Base-by-base conservation (phyloP, 2,888 invertebrate genomes). In the Noctua janthina region DNA sequence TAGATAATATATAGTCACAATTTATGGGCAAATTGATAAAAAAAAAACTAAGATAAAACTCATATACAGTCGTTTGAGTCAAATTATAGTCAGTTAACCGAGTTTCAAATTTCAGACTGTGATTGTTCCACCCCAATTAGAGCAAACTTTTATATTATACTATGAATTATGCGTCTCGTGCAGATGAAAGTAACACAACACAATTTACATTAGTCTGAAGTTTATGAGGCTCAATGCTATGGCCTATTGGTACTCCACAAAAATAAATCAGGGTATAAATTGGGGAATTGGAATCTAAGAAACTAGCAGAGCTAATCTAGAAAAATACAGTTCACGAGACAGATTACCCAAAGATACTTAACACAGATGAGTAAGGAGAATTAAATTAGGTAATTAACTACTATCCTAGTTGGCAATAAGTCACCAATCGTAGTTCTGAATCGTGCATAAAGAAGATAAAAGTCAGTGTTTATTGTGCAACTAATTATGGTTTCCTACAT, bases 91-190 rank as follows among this genome's bases (percentile, higher is more conserved):
- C 80, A 85, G 83, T 86, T 89, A 87, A 72, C 87, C 87, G 84
- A 83, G 90, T 90, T 88, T 85, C 76, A 82, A 84, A 83, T 87
- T 84, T 79, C 81, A 87, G 83, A 83, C 80, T 66, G 74, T 80
- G 74, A 83, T 87, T 84, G 89, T 91, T 89, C 84, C 89, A 88
- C 84, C 83, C 91, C 81, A 87, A 82, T 90, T 89, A 85, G 49
- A 78, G 35, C 79, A 76, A 78, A 84, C 62, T 84, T 85, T 81
- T 82, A 76, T 77, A 83, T 83, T 84, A 76, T 68, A 74, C 76
- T 83, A 69, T 64, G 79, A 88, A 87, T 88, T 83, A 88, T 85
- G 64, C 78, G 73, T 76, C 78, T 68, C 69, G 62, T 67, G 70
- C 81, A 29, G 72, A 87, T 59, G 86, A 87, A 90, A 89, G 90